Base-by-base conservation (phyloP, 1,140 invertebrate genomes). In the Drosophila paulistorum region DNA sequence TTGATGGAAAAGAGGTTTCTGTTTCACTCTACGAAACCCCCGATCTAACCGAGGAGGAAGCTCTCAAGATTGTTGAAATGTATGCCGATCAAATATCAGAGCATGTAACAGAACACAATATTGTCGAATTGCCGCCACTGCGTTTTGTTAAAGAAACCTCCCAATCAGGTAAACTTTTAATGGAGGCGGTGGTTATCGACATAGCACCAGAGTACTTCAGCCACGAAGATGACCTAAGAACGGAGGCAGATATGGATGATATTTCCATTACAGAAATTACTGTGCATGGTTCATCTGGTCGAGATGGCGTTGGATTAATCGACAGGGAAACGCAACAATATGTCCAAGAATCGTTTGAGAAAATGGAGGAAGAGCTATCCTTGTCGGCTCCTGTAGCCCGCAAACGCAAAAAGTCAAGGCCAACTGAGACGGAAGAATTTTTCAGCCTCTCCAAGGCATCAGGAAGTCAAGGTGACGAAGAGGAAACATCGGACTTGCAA, bases 141-240 rank as follows among this genome's bases (percentile, higher is more conserved):
- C 93, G 97, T 67, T 98, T 98, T 90, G 95, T 96, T 1, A 97
- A 97, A 92, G 97, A 98, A 93, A 96, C 96, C 0, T 97, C 97
- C 0, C 96, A 95, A 26, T 96, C 96, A 2, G 96, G 97, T 14
- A 97, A 97, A 91, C 92, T 98, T 4, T 87, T 97, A 0, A 97
- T 98, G 96, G 97, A 98, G 93, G 97, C 97, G 1, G 96, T 98
- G 14, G 95, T 98, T 3, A 97, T 98, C 60, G 97, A 98, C 79
- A 96, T 98, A n/a, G 95, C 96, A 0, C 96, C 96, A 7, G 96
- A 97, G 79, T 96, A 96, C 77, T 97, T 96, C 79, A 93, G 94
- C 0, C 94, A 94, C 1, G 96, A 96, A 91, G 96, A 96, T 85
- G 96, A 97, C 92, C 93, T 96, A 66, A 94, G 96, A 65, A 97